A percentile compares a stretch with the other conserved stretches of the same genome.
Conservation (phyloP, 1,140 invertebrate species). For the Antheraea mylitta region DNA sequence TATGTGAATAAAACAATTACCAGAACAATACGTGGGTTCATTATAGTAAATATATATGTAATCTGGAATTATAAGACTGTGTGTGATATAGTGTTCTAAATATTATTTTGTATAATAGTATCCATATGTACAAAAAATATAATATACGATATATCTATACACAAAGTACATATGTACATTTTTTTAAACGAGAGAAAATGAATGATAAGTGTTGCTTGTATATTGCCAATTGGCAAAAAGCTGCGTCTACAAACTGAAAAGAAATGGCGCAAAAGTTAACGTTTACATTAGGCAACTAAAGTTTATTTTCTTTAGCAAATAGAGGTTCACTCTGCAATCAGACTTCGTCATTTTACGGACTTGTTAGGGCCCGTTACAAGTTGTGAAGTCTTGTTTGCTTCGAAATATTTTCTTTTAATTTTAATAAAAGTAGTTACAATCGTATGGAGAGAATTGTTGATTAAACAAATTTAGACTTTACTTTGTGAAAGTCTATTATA, state of each 20-base stretch:
- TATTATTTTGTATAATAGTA: too few relatives aligned
- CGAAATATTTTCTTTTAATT: conserved; percentile 17
- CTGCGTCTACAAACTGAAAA: conserved; percentile 11
- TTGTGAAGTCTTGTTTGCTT: conserved; percentile 25
- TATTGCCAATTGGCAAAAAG: conserved; percentile 12
- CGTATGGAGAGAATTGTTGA: too few relatives aligned
- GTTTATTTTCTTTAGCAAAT: conserved; percentile 32
- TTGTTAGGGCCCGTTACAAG: conserved; percentile 45
- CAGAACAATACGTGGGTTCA: too few relatives aligned
- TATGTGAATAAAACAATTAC: too few relatives aligned
- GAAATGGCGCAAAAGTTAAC: conserved; percentile 20
- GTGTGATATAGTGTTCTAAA: too few relatives aligned
- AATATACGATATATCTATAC: too few relatives aligned
- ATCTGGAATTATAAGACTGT: too few relatives aligned
- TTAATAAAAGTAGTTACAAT: background rate
- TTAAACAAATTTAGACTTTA: too few relatives aligned
- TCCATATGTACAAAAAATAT: too few relatives aligned
- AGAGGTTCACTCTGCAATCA: conserved; percentile 16
- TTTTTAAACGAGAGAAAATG: background rate
- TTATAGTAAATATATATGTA: too few relatives aligned
- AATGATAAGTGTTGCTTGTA: background rate
- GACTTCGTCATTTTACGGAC: conserved; percentile 34
- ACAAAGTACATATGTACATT: too few relatives aligned
- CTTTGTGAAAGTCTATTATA: too few relatives aligned
- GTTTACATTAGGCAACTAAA: conserved; percentile 26